These are phyloP conservation scores for Solen grandis DNA, from an alignment of 1,140 invertebrate species.

Conservation along the genomic window DNA sequence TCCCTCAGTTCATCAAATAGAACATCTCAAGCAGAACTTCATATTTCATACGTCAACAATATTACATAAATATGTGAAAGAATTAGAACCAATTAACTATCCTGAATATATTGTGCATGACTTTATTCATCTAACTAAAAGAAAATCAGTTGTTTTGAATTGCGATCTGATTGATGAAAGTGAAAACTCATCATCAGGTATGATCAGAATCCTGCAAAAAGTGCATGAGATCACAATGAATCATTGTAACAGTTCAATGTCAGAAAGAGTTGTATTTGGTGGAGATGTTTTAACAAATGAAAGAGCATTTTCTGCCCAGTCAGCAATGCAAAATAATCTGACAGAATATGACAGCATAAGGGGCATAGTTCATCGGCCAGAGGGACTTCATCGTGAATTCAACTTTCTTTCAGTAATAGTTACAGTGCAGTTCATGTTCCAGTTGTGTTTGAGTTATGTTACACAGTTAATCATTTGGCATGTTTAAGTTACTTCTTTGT, in stretches of 20 bases:
- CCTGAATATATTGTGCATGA: conserved; percentile 23
- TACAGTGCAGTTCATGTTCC: no score
- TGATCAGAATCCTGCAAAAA: conserved; percentile 48
- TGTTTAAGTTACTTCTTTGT: no score
- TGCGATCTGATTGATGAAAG: conserved; percentile 48
- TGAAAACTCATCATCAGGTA: conserved; percentile 44
- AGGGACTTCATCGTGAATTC: conserved; percentile 49
- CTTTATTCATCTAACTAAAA: conserved; percentile 16
- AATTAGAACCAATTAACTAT: neutral
- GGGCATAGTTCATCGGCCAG: conserved; percentile 49
- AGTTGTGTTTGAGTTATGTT: no score
- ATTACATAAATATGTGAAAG: conserved; percentile 22
- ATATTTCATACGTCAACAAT: neutral
- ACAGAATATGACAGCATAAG: neutral
- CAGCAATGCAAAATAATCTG: conserved; percentile 33
- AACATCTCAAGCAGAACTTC: conserved; percentile 4
- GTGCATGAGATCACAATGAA: conserved; percentile 36
- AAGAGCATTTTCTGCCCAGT: conserved; percentile 29
- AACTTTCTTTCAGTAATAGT: conserved; percentile 43
- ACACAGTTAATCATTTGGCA: no score
- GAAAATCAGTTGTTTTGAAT: conserved; percentile 39
- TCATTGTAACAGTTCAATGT: neutral
- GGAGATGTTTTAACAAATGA: conserved; percentile 53
- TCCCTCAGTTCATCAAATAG: neutral
- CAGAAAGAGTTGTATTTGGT: conserved; percentile 52